A percentile compares a stretch with the other conserved stretches of the same genome.
These are phyloP conservation scores for Gerosis bhagava DNA, from an alignment of 2,888 invertebrate genomes.

Conservation along the genomic window DNA sequence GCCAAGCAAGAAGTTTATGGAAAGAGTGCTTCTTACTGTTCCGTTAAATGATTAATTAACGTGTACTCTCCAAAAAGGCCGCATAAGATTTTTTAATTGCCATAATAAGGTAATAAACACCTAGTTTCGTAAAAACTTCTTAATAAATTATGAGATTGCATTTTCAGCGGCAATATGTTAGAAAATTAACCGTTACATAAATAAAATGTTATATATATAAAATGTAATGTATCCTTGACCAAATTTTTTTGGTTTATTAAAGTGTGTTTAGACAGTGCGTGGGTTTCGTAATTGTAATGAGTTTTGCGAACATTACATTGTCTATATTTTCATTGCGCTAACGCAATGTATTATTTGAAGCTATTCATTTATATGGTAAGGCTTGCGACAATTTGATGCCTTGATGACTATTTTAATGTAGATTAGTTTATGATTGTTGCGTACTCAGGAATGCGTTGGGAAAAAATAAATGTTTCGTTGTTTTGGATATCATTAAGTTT, in stretches of 20 bases:
- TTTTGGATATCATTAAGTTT: too few relatives aligned
- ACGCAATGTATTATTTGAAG: conserved; percentile 12
- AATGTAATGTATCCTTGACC: conserved; percentile 56
- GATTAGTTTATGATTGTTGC: too few relatives aligned
- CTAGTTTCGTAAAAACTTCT: too few relatives aligned
- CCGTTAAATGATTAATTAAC: conserved; percentile 38
- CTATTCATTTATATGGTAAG: too few relatives aligned
- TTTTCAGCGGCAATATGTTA: conserved; percentile 38
- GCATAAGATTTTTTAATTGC: conserved; percentile 7
- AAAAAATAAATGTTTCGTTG: too few relatives aligned
- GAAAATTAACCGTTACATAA: conserved; percentile 7
- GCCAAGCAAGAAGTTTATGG: conserved; percentile 50
- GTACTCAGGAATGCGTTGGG: too few relatives aligned
- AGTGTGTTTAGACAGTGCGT: conserved; percentile 36
- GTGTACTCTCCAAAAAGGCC: too few relatives aligned
- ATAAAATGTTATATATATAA: conserved; percentile 7
- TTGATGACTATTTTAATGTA: too few relatives aligned
- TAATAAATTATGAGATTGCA: too few relatives aligned
- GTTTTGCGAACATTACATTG: conserved; percentile 42
- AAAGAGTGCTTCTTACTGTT: conserved; percentile 58
- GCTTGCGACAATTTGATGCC: too few relatives aligned
- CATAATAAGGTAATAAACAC: too few relatives aligned
- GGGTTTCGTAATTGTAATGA: conserved; percentile 42
- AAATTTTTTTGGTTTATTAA: conserved; percentile 43
- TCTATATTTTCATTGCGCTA: conserved; percentile 38